A percentile compares a stretch with the other conserved stretches of the same genome.
phyloP scores from a whole-genome alignment of 2,113 vertebrate genomes.

The Chroicocephalus ridibundus region DNA sequence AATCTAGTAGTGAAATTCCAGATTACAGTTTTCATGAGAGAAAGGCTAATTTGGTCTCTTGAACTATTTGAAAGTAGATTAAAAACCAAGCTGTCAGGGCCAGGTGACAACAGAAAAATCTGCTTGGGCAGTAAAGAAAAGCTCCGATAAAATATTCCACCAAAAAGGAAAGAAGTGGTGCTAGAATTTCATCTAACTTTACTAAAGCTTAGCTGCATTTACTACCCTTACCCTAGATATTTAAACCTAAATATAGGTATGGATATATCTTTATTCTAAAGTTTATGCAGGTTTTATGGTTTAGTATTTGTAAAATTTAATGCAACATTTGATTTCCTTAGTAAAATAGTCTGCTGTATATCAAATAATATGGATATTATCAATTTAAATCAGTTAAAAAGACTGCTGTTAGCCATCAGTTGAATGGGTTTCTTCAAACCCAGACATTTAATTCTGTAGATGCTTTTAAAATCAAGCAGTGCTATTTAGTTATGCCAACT shows the following conservation, averaged over 20 bases:
- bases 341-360: not conserved
- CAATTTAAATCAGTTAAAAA: not conserved
- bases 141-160: not conserved
- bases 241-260: not conserved
- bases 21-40: not conserved
- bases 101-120: not conserved
- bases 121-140: not conserved
- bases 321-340: not conserved
- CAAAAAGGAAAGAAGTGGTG: not conserved
- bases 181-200: not conserved
- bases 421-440: not conserved
- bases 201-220: not conserved
- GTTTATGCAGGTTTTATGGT: not conserved
- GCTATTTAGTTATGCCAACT: not conserved
- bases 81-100: not conserved
- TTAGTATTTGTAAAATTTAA: not conserved
- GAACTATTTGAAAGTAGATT: not conserved
- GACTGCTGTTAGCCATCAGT: not conserved
- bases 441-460: not conserved
- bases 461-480: not conserved
- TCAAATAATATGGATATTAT: not conserved
- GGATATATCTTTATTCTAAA: not conserved
- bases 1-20: not conserved
- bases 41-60: not conserved
- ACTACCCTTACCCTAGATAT: not conserved